Evolutionary conservation across 2,113 vertebrate genomes (phyloP), one percentile per base, ranked within the genome.

Genomic region (Alexandromys fortis): DNA sequence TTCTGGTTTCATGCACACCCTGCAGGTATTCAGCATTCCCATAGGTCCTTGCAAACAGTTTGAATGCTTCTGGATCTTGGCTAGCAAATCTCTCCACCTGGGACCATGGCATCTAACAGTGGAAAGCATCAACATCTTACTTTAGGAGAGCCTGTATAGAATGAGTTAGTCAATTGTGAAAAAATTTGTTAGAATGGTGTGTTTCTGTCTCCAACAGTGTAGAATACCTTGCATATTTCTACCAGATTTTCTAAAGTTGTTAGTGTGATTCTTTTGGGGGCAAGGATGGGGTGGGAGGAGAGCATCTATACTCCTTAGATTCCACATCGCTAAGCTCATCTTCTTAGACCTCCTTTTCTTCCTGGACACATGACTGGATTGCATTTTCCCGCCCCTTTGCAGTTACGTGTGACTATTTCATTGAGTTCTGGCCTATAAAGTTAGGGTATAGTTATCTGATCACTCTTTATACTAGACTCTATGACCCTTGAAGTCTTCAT

Each of bases 361-460:
- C 38, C 30, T 78, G 35, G 5, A 52, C 9, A 70, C 14, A 93
- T 75, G 3, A 1, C 16, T 61, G 22, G 16, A 55, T 63, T 77
- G 67, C 1, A 68, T 86, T 95, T 86, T 78, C 16, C 13, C 86
- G 3, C 33, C 6, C 4, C 86, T 28, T 92, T n/a, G 7, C 2
- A 82, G 55, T 52, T 79, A 90, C 7, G 4, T 90, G 17, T 30
- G 47, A 35, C 52, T 55, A 93, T 73, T 22, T 85, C 21, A 67
- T 67, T 97, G 76, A 88, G 13, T 87, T 92, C 14, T 88, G 55
- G 38, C 30, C 38, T 73, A 83, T 10, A 95, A n/a, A 28, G 75
- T 79, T 68, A 77, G 26, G 21, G 11, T 85, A 81, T 55, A 85
- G 13, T 38, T 75, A 76, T 77, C 67, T 83, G n/a, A 28, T 14